These are phyloP conservation scores for Hydrolagus affinis DNA, from an alignment of 2,113 vertebrate species.

Conservation along the genomic window DNA sequence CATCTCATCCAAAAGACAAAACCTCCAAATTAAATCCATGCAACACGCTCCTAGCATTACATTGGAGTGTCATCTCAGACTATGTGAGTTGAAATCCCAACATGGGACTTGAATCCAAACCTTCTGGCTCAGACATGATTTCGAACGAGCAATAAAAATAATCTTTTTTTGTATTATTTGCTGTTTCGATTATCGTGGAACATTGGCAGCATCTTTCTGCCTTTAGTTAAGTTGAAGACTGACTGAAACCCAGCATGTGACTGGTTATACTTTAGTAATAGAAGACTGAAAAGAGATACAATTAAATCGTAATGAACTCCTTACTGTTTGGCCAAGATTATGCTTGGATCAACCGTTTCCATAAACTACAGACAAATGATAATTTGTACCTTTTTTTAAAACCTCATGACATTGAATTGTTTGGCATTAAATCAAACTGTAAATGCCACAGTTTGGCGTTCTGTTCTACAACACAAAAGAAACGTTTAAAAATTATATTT, in stretches of 20 bases:
- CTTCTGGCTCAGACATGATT: no score
- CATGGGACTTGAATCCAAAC: no score
- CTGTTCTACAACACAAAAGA: background rate
- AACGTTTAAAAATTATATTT: background rate
- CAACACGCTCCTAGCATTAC: no score
- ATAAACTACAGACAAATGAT: background rate
- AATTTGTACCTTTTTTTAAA: background rate
- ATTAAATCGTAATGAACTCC: background rate
- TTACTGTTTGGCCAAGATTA: background rate
- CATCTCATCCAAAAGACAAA: no score
- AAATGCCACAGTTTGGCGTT: background rate
- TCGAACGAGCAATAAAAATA: background rate
- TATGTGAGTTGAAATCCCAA: no score
- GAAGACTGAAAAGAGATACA: constrained; percentile 27
- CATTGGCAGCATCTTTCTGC: constrained; percentile 17
- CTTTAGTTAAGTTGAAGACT: background rate
- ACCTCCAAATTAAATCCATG: no score
- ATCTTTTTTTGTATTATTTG: background rate
- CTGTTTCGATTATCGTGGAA: background rate
- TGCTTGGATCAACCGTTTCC: background rate
- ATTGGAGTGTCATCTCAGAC: no score
- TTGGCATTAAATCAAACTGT: background rate
- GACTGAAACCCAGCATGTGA: constrained; percentile 2
- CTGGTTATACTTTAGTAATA: constrained; percentile 16
- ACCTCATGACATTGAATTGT: background rate